Percentiles rank a stretch among this genome's conserved stretches.
Evolutionary conservation across 2,888 invertebrate genomes (phyloP).

Genomic region (Slavum lentiscoides): DNA sequence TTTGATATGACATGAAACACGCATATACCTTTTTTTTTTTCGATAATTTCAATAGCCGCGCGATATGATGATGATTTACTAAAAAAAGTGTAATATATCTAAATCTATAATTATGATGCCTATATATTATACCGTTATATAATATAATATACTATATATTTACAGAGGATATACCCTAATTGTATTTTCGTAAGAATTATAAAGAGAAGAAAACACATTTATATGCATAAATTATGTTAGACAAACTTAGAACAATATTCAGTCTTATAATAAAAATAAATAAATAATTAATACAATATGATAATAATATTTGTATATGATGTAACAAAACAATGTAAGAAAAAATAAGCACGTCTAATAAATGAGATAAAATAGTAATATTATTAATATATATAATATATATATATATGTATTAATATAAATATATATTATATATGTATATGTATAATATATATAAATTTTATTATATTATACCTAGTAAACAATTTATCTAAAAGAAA

Average conservation of each 20-base stretch:
- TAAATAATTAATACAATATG: conserved; percentile 50
- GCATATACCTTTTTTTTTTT: conserved; percentile 1
- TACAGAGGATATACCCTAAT: conserved; percentile 19
- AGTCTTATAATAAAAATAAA: conserved; percentile 53
- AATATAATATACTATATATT: conserved; percentile 29
- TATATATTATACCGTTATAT: neutral
- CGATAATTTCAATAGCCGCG: neutral
- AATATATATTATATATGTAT: conserved; percentile 1
- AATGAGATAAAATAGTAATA: conserved; percentile 51
- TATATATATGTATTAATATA: too few relatives aligned
- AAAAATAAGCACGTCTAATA: conserved; percentile 51
- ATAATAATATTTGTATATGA: conserved; percentile 48
- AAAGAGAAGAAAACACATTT: conserved; percentile 29
- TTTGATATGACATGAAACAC: conserved; percentile 24
- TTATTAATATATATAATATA: conserved; percentile 31
- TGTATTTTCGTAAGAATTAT: conserved; percentile 28
- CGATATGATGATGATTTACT: conserved; percentile 16
- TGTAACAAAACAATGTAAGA: conserved; percentile 51
- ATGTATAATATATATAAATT: conserved; percentile 4
- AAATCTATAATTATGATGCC: neutral
- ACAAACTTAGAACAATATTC: conserved; percentile 52
- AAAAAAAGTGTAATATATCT: conserved; percentile 12
- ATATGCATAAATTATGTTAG: conserved; percentile 38
- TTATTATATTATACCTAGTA: conserved; percentile 34
- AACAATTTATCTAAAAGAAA: conserved; percentile 48